A percentile compares a stretch with the other conserved stretches of the same genome.
phyloP scores from a whole-genome alignment of 2,888 invertebrate genomes.

The Prosapia bicincta region DNA sequence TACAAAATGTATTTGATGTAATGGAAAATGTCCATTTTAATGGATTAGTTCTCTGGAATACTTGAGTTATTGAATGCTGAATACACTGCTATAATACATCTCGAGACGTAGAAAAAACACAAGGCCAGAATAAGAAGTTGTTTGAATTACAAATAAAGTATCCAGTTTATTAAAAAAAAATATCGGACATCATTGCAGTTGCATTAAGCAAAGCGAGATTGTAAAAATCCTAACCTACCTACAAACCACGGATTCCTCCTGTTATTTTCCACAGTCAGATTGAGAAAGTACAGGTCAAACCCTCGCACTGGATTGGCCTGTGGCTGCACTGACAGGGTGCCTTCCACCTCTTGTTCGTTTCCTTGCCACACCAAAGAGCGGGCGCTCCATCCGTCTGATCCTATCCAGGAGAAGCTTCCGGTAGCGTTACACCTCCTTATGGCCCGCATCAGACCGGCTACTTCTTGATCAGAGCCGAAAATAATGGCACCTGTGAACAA shows the following conservation, averaged over 20 bases:
- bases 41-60: too few species aligned
- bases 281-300: conserved; percentile 83
- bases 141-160: too few species aligned
- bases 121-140: too few species aligned
- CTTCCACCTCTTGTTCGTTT: conserved; percentile 85
- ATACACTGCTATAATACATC: too few species aligned
- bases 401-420: conserved; percentile 91
- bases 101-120: too few species aligned
- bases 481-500: conserved; percentile 77
- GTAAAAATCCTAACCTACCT: conserved; percentile 64
- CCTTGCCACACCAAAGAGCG: conserved; percentile 47
- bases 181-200: too few species aligned
- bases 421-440: conserved; percentile 84
- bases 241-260: conserved; percentile 94
- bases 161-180: too few species aligned
- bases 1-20: too few species aligned
- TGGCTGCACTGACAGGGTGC: conserved; percentile 92
- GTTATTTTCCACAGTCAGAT: conserved; percentile 80
- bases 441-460: conserved; percentile 92
- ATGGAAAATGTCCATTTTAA: too few species aligned
- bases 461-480: conserved; percentile 95
- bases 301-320: conserved; percentile 86
- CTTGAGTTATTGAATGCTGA: too few species aligned
- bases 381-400: conserved; percentile 95
- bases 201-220: too few species aligned